A percentile compares a stretch with the other conserved stretches of the same genome.
These are phyloP conservation scores for Abramis brama DNA, from an alignment of 2,113 vertebrate species.

Conservation along the genomic window DNA sequence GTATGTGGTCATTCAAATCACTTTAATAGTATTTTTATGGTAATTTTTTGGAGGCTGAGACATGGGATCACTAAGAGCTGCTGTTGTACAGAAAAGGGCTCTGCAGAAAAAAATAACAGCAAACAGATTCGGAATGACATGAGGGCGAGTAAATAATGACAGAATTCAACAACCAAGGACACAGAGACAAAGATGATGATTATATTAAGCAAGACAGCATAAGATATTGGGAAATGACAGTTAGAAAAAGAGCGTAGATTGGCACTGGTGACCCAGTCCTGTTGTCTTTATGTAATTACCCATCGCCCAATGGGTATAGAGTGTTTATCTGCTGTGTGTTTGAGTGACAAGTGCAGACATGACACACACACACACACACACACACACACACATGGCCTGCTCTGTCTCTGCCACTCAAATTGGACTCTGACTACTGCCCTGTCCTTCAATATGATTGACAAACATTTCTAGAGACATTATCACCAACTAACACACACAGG, in stretches of 20 bases:
- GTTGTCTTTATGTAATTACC: not conserved
- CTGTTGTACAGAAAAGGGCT: not conserved
- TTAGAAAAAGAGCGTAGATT: not conserved
- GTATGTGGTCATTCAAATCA: not conserved
- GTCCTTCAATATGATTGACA: not conserved
- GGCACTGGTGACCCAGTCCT: not conserved
- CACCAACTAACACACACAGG: not conserved
- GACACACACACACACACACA: not conserved
- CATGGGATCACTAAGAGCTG: not conserved
- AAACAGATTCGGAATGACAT: not conserved
- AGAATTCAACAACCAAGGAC: not conserved
- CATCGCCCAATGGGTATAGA: not conserved
- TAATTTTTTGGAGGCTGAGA: not conserved
- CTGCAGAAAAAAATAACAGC: not conserved
- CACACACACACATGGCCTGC: not conserved
- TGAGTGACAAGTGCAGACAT: constrained; percentile 27
- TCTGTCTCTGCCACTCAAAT: not conserved
- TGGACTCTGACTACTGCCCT: not conserved
- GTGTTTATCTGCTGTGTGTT: constrained; percentile 14
- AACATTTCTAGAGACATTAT: constrained; percentile 6
- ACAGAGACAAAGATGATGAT: not conserved
- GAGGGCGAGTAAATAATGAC: not conserved
- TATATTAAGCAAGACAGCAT: not conserved
- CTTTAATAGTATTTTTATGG: not conserved
- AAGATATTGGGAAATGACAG: not conserved